phyloP scores from a whole-genome alignment of 2,888 invertebrate species.

The Rhorus exstirpatorius region DNA sequence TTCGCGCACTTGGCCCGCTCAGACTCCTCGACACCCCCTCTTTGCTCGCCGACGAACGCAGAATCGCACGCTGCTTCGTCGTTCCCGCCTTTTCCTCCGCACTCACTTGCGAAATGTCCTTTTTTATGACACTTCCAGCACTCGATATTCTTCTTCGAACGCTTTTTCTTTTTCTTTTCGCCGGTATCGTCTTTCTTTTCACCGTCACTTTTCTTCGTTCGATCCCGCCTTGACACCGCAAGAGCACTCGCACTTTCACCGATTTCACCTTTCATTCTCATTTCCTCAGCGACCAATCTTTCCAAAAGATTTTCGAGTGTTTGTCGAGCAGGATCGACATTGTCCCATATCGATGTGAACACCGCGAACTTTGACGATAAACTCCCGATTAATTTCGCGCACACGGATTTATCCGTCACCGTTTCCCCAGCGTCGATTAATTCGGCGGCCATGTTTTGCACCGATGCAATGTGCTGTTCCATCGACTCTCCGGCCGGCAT shows the following conservation, averaged over 20 bases:
- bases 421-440: slow-evolving; percentile 46
- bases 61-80: slow-evolving; percentile 50
- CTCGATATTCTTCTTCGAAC: slow-evolving; percentile 38
- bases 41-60: slow-evolving; percentile 54
- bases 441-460: slow-evolving; percentile 58
- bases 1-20: slow-evolving; percentile 47
- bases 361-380: slow-evolving; percentile 37
- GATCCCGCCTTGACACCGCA: slow-evolving; percentile 15
- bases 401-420: slow-evolving; percentile 44
- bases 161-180: slow-evolving; percentile 43
- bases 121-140: slow-evolving; percentile 59
- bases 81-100: slow-evolving; percentile 48
- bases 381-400: slow-evolving; percentile 46
- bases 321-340: slow-evolving; percentile 43
- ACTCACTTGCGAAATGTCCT: slow-evolving; percentile 62
- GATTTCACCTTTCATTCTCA: slow-evolving; percentile 15
- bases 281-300: slow-evolving; percentile 55
- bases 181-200: slow-evolving; percentile 6
- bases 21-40: slow-evolving; percentile 38
- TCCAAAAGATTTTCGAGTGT: slow-evolving; percentile 50
- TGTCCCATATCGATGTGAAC: slow-evolving; percentile 46
- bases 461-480: slow-evolving; percentile 56
- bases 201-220: slow-evolving; percentile 34
- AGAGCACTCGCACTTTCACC: slow-evolving; percentile 49
- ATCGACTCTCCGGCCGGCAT: slow-evolving; percentile 59